Evolutionary conservation across 2,797 vertebrate genomes (phyloP).

Genomic region (Mastacembelus armatus): DNA sequence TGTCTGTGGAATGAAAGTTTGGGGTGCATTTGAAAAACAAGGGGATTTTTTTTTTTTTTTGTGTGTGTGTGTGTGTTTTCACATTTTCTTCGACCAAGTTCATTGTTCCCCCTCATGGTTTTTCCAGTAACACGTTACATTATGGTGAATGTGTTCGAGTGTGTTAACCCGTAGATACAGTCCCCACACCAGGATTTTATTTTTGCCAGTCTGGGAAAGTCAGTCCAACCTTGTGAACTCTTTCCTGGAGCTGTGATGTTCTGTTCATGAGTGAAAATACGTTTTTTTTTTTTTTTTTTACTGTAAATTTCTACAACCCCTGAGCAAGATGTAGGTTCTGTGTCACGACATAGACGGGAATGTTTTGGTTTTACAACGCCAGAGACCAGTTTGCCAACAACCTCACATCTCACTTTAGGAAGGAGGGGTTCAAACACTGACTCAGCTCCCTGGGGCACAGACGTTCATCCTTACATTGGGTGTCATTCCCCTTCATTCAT

Average conservation of each 20-base stretch:
- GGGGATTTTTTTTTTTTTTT: slow-evolving; percentile 5
- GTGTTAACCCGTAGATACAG: not conserved
- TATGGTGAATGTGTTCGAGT: not conserved
- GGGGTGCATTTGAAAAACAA: slow-evolving; percentile 16
- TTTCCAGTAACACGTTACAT: slow-evolving; percentile 8
- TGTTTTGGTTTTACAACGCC: not conserved
- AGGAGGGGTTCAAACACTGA: not conserved
- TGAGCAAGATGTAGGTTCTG: too few species aligned
- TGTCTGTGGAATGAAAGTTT: slow-evolving; percentile 27
- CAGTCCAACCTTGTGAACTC: not conserved
- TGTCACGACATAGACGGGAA: too few species aligned
- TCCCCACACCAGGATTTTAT: too few species aligned
- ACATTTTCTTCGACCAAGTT: slow-evolving; percentile 36
- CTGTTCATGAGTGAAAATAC: too few species aligned
- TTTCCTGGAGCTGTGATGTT: not conserved
- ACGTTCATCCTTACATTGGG: not conserved
- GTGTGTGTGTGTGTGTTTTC: not conserved
- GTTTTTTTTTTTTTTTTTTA: too few species aligned
- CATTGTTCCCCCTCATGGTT: not conserved
- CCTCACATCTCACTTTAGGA: not conserved
- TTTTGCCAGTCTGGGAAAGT: too few species aligned
- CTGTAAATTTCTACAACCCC: too few species aligned
- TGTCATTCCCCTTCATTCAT: not conserved
- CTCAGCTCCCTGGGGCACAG: not conserved
- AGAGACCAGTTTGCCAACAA: not conserved